A percentile compares a stretch with the other conserved stretches of the same genome.
These are phyloP conservation scores for Caenorhabditis inopinata DNA, from an alignment of 1,140 invertebrate species.

Conservation along the genomic window DNA sequence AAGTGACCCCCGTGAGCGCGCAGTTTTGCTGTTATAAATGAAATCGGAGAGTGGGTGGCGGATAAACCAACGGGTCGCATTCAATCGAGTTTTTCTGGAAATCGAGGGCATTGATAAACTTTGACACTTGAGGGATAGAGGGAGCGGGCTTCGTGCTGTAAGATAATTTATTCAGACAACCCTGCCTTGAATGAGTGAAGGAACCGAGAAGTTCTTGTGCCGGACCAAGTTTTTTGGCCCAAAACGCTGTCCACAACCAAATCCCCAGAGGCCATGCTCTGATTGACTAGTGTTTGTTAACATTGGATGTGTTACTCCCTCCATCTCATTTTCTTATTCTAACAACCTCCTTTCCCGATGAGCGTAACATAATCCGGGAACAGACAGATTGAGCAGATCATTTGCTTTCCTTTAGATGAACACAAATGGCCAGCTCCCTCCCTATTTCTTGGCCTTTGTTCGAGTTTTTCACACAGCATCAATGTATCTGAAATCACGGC, in stretches of 20 bases:
- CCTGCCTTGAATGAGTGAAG: too few relatives aligned
- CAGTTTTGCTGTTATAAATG: not conserved
- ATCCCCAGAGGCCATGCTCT: not conserved
- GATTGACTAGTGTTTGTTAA: constrained; percentile 20
- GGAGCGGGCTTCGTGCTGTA: too few relatives aligned
- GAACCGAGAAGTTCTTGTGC: not conserved
- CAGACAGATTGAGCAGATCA: constrained; percentile 17
- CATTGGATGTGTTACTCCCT: not conserved
- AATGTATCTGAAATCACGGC: too few relatives aligned
- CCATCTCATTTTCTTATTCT: constrained; percentile 1
- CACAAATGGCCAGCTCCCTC: not conserved
- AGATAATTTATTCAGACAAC: too few relatives aligned
- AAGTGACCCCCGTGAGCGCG: not conserved
- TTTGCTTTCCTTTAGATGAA: not conserved
- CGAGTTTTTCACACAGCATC: too few relatives aligned
- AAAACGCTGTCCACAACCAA: not conserved
- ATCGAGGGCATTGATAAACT: not conserved
- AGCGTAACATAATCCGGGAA: not conserved
- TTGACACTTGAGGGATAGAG: not conserved
- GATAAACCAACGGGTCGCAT: not conserved
- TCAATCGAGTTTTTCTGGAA: not conserved
- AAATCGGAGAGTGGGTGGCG: not conserved
- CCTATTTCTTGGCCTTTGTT: not conserved
- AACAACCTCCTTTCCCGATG: not conserved
- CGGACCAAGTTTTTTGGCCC: not conserved